Evolutionary conservation across 2,797 vertebrate genomes (phyloP).

Genomic region (Sternotherus odoratus): DNA sequence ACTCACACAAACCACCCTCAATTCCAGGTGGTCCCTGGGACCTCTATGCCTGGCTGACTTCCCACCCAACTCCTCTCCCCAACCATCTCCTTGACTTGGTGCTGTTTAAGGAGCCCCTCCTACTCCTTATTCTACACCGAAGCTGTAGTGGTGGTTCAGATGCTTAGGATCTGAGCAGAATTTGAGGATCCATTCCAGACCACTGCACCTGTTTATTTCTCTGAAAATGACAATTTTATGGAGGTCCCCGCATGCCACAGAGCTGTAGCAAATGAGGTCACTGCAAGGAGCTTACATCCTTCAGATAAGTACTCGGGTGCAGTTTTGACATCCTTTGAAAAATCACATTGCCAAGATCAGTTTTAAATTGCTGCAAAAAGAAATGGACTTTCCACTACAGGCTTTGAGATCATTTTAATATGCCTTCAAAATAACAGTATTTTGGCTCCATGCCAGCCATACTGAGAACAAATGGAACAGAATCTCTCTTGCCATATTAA

Average conservation of each 20-base stretch:
- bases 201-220: background rate
- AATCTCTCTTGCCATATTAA: slow-evolving; percentile 66
- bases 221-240: background rate
- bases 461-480: slow-evolving; percentile 59
- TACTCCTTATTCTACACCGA: background rate
- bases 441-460: slow-evolving; percentile 60
- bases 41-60: background rate
- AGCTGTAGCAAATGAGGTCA: background rate
- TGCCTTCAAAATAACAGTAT: slow-evolving; percentile 59
- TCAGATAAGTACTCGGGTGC: background rate
- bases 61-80: background rate
- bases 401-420: no score
- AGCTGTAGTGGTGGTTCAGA: background rate
- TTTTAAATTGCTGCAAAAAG: slow-evolving; percentile 71
- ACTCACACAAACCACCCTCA: background rate
- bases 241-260: background rate
- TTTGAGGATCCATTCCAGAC: background rate
- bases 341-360: slow-evolving; percentile 59
- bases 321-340: slow-evolving; percentile 19
- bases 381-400: slow-evolving; percentile 25
- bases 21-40: background rate
- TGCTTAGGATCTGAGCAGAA: background rate
- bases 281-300: background rate
- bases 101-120: background rate
- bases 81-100: background rate